Conservation (phyloP, 2,888 invertebrate species). For the Timema podura region DNA sequence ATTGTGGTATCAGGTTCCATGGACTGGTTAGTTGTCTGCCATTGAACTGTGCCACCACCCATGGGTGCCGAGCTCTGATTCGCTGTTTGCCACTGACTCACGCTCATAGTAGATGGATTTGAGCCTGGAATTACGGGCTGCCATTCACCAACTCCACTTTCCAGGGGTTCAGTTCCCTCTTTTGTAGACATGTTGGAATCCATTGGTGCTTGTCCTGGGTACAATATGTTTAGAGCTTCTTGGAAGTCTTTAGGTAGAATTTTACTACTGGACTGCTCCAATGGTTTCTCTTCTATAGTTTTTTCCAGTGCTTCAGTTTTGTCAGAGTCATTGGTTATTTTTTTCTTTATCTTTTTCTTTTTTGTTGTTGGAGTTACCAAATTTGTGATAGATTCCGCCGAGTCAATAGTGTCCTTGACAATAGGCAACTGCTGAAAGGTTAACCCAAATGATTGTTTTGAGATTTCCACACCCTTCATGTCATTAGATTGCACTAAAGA, state of each 20-base stretch:
- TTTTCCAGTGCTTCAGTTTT: constrained; percentile 43
- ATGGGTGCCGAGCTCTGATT: not conserved
- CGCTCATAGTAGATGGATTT: no score
- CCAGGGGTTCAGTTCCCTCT: no score
- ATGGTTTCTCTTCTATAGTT: constrained; percentile 43
- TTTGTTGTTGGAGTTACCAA: constrained; percentile 39
- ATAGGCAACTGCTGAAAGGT: constrained; percentile 38
- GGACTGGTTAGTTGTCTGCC: no score
- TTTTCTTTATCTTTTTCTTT: not conserved
- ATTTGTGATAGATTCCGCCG: constrained; percentile 43
- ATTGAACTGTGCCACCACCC: not conserved
- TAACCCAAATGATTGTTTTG: no score
- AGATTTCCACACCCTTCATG: constrained; percentile 20
- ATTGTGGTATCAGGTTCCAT: no score
- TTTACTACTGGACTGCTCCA: constrained; percentile 37
- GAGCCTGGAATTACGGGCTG: no score
- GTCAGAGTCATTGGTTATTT: not conserved
- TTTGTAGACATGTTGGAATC: no score
- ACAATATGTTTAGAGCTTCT: constrained; percentile 62
- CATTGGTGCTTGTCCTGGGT: constrained; percentile 49
- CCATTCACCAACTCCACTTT: no score
- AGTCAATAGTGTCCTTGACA: constrained; percentile 36
- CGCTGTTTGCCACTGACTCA: constrained; percentile 31
- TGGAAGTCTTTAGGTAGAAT: constrained; percentile 59
- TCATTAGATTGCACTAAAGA: not conserved